phyloP scores from a whole-genome alignment of 2,113 vertebrate species.

The Pachypanchax playfairii region DNA sequence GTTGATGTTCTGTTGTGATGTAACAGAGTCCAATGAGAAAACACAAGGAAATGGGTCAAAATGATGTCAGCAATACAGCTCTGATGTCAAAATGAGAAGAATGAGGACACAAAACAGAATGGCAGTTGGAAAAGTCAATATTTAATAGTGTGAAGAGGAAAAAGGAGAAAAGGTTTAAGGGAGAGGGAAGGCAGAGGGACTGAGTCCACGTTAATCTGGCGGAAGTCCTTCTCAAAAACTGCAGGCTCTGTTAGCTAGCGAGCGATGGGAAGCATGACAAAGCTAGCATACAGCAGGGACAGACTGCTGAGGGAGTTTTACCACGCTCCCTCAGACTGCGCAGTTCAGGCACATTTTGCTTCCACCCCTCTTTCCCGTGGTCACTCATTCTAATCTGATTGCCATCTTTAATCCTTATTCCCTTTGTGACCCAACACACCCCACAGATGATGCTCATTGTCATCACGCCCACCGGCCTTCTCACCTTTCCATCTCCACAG shows the following conservation, averaged over 20 bases:
- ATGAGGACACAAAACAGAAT: conserved; percentile 29
- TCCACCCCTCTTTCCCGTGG: conserved; percentile 1
- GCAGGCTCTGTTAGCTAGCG: conserved; percentile 63
- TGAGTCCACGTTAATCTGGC: conserved; percentile 47
- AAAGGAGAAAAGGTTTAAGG: conserved; percentile 16
- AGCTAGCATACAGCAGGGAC: conserved; percentile 76
- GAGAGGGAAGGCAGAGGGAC: conserved; percentile 33
- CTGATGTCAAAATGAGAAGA: conserved; percentile 22
- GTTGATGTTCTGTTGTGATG: conserved; percentile 1
- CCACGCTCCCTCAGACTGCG: conserved; percentile 70
- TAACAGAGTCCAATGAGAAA: conserved; percentile 6
- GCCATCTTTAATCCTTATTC: conserved; percentile 14
- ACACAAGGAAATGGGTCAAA: conserved; percentile 8
- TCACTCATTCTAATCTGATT: neutral
- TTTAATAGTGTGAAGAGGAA: conserved; percentile 21
- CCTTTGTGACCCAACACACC: conserved; percentile 6
- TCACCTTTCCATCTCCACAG: conserved; percentile 85
- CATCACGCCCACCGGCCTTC: conserved; percentile 8
- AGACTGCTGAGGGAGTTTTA: conserved; percentile 72
- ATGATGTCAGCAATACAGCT: conserved; percentile 45
- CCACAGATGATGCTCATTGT: neutral
- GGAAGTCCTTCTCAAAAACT: conserved; percentile 49
- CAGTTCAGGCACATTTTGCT: conserved; percentile 28
- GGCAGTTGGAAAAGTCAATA: conserved; percentile 29
- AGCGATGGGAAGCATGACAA: conserved; percentile 71